Evolutionary conservation across 2,113 vertebrate species (phyloP), one percentile per base, ranked within the genome.

Genomic region (Oreotrochilus melanogaster): DNA sequence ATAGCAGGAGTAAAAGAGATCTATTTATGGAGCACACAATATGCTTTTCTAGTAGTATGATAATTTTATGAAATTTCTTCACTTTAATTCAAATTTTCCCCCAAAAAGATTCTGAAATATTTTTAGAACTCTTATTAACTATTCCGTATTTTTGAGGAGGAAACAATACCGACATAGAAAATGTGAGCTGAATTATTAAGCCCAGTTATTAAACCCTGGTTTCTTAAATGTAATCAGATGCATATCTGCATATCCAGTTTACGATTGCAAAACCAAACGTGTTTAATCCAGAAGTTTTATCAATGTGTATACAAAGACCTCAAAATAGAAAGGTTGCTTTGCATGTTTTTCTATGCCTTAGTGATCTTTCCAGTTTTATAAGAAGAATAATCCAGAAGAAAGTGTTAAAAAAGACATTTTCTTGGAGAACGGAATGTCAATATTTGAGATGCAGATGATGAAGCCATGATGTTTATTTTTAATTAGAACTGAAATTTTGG

Each of bases 401-500:
- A 73, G 17, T 28, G 33, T 73, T 31, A 64, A 70, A 81, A 21
- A 3, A 57, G 6, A 16, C 37, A 13, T 56, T 78, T 87, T 86
- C 15, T 76, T 71, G 17, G 25, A 67, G 33, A 74, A 76, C 53
- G 8, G 62, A 78, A 43, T 30, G 13, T 16, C 56, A 93, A 23
- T 95, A 94, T 95, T 95, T 27, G 45, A 82, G 76, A 88, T 60
- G 21, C 22, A 37, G 45, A 69, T 33, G 4, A 69, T 39, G 51
- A 12, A 51, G 9, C 50, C 42, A 83, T 45, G 1, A 45, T 78
- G 51, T 92, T 96, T 92, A 47, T 62, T 92, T 96, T 92, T 74
- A 94, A 96, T 92, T 81, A 95, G 39, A 85, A 72, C 23, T 82
- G 17, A 51, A 94, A 93, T 81, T 82, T 30, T 45, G 43, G 39